Base-by-base conservation (phyloP, 2,888 invertebrate species). In the Syritta pipiens region DNA sequence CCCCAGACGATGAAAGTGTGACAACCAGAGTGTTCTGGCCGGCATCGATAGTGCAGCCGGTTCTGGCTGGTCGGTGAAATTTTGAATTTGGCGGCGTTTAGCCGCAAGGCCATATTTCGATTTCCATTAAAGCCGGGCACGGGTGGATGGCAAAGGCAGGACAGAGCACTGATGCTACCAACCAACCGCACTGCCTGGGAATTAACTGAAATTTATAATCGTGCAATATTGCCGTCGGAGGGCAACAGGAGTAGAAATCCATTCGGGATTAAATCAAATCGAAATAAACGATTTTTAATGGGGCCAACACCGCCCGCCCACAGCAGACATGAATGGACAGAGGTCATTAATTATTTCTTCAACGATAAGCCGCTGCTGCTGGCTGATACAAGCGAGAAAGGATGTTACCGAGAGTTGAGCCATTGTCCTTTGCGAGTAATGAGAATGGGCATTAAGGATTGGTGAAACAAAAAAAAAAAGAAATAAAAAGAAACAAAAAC, bases 281-380 rank as follows among this genome's bases (percentile, higher is more conserved):
- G 88, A 87, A 88, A 87, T 87, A 88, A 87, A 88, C 87, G 87
- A 87, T 88, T 87, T 87, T 87, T 87, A 87, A 87, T 87, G 88
- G 88, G 75, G 30, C 60, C 62, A 28, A 22, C 35, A 46, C 51
- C 46, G 35, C 60, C 22, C 14, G 26, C 48, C 30, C n/a, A 24
- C 26, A 44, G 32, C 28, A 57, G 48, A 59, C 62, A 71, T 51
- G 62, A 57, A 57, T 71, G 76, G 76, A 71, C 76, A 79, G 84
- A 86, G 87, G 87, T 87, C 87, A 87, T 87, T 87, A 87, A 87
- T 87, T 87, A 87, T 87, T 88, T 87, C 86, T 87, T 87, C 85
- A 87, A 85, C 86, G 85, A 81, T 63, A 81, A 81, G 51, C 75
- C 55, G 10, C 46, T 69, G 57, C 53, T 40, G 71, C 24, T 49